These are phyloP conservation scores for Acanthoscelides obtectus DNA, from an alignment of 2,888 invertebrate genomes.

Conservation along the genomic window DNA sequence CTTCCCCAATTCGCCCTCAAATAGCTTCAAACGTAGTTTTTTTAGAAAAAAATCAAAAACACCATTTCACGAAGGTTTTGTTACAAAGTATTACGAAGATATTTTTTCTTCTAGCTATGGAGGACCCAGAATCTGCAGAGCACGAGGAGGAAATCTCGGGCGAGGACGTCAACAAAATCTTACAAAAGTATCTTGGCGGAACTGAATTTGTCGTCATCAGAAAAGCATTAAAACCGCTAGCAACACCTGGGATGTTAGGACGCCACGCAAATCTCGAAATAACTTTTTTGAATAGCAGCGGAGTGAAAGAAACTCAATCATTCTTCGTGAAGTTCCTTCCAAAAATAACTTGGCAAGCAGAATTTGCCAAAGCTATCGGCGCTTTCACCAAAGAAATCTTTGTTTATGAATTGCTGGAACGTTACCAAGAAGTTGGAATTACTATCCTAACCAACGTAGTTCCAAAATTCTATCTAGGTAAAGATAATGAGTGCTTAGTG, in stretches of 20 bases:
- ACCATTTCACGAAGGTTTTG: too few relatives aligned
- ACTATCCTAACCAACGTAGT: conserved; percentile 33
- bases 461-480: conserved; percentile 37
- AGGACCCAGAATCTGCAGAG: background rate
- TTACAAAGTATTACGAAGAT: too few relatives aligned
- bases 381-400: conserved; percentile 35
- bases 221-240: conserved; percentile 19
- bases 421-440: conserved; percentile 21
- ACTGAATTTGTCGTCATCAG: conserved; percentile 23
- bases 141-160: background rate
- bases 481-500: conserved; percentile 37
- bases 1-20: too few relatives aligned
- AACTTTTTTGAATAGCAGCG: conserved; percentile 18
- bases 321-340: conserved; percentile 39
- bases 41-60: too few relatives aligned
- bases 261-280: conserved; percentile 31
- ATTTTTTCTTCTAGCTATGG: too few relatives aligned
- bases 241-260: conserved; percentile 32
- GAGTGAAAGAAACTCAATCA: conserved; percentile 16
- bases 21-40: too few relatives aligned
- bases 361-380: conserved; percentile 32
- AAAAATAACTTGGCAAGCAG: conserved; percentile 21
- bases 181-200: background rate
- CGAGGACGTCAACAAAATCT: background rate
- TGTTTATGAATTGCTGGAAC: conserved; percentile 28